phyloP scores from a whole-genome alignment of 2,113 vertebrate genomes.

The Salvator merianae region DNA sequence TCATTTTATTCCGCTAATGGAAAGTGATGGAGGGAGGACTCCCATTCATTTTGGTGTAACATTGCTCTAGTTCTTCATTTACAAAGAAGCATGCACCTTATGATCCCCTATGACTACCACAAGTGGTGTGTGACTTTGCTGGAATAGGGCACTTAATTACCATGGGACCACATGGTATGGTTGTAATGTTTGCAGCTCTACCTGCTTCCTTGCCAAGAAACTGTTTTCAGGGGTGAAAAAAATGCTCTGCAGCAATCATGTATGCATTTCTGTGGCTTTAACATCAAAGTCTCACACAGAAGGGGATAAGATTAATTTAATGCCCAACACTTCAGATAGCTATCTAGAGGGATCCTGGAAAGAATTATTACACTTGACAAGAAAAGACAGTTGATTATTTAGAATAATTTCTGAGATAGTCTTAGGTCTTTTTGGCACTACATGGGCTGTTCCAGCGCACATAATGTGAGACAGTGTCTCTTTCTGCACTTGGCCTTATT shows the following conservation, averaged over 20 bases:
- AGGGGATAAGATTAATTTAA: background rate
- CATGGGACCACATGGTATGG: background rate
- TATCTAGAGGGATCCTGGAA: background rate
- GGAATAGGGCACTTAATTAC: background rate
- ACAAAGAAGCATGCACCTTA: background rate
- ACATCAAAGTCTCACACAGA: background rate
- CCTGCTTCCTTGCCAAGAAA: background rate
- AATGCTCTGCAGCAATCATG: background rate
- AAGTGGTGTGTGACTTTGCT: background rate
- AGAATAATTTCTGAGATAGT: no score
- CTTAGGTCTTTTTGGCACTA: no score
- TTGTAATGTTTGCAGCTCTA: background rate
- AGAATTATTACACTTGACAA: background rate
- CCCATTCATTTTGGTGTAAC: background rate
- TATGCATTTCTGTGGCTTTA: background rate
- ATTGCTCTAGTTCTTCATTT: background rate
- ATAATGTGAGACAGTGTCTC: no score
- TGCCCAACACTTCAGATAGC: background rate
- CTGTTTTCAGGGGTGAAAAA: background rate
- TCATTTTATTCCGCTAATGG: background rate
- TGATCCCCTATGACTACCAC: background rate
- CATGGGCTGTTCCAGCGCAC: no score
- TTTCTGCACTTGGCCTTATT: no score
- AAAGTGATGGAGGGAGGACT: background rate
- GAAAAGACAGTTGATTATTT: background rate